Conservation (phyloP, 2,888 invertebrate genomes). For the Stramonita haemastoma region DNA sequence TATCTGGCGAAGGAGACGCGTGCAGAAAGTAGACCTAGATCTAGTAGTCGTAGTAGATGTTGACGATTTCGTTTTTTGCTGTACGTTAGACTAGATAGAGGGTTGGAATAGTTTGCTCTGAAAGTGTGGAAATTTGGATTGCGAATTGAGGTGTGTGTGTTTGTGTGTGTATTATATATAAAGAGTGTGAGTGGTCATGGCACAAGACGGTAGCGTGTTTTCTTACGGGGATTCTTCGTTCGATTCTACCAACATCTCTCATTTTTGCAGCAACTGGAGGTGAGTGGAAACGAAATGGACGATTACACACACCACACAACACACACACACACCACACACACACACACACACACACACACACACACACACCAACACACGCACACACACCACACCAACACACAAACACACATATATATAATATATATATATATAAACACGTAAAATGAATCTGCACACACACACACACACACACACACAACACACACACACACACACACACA, state of each 20-base stretch:
- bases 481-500: conserved; percentile 18
- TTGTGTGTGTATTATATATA: too few species aligned
- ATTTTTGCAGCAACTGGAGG: conserved; percentile 9
- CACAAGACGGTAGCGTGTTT: background rate
- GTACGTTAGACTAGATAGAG: too few species aligned
- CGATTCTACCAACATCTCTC: conserved; percentile 10
- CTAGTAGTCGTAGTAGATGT: background rate
- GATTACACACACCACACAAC: background rate
- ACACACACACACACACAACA: conserved; percentile 14
- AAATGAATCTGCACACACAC: too few species aligned
- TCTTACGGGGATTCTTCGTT: conserved; percentile 6
- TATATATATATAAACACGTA: too few species aligned
- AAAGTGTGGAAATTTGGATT: too few species aligned
- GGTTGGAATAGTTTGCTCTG: too few species aligned
- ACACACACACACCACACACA: background rate
- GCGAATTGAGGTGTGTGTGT: background rate
- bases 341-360: background rate
- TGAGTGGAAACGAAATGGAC: background rate
- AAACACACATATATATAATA: too few species aligned
- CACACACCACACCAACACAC: background rate
- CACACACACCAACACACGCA: background rate
- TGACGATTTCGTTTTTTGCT: too few species aligned
- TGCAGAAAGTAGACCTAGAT: background rate
- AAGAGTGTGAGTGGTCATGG: background rate
- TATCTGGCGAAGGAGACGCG: too few species aligned